These are phyloP conservation scores for Oscheius sp. DNA, from an alignment of 2,888 invertebrate species.

Conservation along the genomic window DNA sequence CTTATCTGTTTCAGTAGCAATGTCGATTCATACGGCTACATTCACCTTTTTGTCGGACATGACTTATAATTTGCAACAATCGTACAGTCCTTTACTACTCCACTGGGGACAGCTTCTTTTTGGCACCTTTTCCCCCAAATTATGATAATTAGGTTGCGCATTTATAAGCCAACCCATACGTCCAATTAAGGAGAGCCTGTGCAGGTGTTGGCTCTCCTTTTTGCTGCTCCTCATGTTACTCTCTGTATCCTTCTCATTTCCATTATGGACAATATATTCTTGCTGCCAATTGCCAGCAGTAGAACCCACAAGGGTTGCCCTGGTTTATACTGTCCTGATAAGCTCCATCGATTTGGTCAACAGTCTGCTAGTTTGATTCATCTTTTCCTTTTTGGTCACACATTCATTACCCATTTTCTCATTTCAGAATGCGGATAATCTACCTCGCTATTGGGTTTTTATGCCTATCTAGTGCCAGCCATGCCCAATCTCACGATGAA, in stretches of 20 bases:
- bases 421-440: constrained; percentile 22
- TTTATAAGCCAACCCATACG: constrained; percentile 11
- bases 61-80: constrained; percentile 8
- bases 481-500: constrained; percentile 53
- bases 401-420: constrained; percentile 14
- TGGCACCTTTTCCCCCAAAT: constrained; percentile 7
- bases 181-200: constrained; percentile 25
- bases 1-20: constrained; percentile 27
- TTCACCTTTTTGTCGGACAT: constrained; percentile 17
- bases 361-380: constrained; percentile 34
- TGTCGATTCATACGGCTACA: constrained; percentile 22
- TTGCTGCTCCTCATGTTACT: constrained; percentile 30
- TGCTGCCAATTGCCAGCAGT: background rate
- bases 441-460: constrained; percentile 11
- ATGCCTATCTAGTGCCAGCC: background rate
- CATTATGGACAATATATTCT: background rate
- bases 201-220: constrained; percentile 26
- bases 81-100: constrained; percentile 20
- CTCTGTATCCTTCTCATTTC: constrained; percentile 16
- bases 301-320: constrained; percentile 23
- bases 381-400: constrained; percentile 20
- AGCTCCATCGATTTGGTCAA: constrained; percentile 34
- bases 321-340: constrained; percentile 34
- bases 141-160: constrained; percentile 30
- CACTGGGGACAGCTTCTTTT: background rate